These are phyloP conservation scores for Harpegnathos saltator DNA, from an alignment of 1,140 invertebrate species.

Conservation along the genomic window DNA sequence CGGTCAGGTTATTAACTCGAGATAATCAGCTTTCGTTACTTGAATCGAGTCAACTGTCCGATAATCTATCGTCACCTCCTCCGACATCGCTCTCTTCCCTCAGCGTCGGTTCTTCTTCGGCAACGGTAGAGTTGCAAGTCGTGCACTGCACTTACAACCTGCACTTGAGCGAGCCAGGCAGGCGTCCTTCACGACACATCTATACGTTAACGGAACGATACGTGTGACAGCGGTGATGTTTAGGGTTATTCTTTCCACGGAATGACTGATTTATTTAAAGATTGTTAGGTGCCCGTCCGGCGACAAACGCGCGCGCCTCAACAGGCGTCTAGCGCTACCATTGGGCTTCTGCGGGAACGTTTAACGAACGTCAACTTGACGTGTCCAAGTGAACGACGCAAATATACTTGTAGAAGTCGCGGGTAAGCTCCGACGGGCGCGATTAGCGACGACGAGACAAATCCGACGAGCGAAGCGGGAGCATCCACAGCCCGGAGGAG, in stretches of 20 bases:
- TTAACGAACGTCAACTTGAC: slow-evolving; percentile 51
- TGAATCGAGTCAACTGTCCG: slow-evolving; percentile 77
- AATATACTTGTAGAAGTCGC: slow-evolving; percentile 49
- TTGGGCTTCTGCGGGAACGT: not conserved
- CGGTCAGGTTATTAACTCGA: slow-evolving; percentile 68
- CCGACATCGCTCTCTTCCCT: slow-evolving; percentile 21
- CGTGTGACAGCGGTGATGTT: no score
- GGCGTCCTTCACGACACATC: not conserved
- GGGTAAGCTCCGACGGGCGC: slow-evolving; percentile 24
- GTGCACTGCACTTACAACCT: not conserved
- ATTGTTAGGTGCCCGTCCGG: slow-evolving; percentile 8
- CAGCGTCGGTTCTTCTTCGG: not conserved
- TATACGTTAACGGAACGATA: no score
- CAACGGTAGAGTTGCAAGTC: not conserved
- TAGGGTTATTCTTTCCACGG: not conserved
- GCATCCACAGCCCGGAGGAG: slow-evolving; percentile 8
- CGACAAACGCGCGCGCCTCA: slow-evolving; percentile 30
- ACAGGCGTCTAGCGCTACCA: slow-evolving; percentile 27
- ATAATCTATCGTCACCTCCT: slow-evolving; percentile 78
- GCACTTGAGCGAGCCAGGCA: not conserved
- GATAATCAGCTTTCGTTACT: slow-evolving; percentile 69
- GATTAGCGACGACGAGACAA: slow-evolving; percentile 51
- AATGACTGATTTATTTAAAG: slow-evolving; percentile 26
- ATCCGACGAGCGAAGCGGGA: slow-evolving; percentile 21
- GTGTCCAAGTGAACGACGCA: slow-evolving; percentile 41